Percentiles rank a stretch among this genome's conserved stretches.
Conservation (phyloP, 2,113 vertebrate species). For the Boulengeromyrus knoepffleri region DNA sequence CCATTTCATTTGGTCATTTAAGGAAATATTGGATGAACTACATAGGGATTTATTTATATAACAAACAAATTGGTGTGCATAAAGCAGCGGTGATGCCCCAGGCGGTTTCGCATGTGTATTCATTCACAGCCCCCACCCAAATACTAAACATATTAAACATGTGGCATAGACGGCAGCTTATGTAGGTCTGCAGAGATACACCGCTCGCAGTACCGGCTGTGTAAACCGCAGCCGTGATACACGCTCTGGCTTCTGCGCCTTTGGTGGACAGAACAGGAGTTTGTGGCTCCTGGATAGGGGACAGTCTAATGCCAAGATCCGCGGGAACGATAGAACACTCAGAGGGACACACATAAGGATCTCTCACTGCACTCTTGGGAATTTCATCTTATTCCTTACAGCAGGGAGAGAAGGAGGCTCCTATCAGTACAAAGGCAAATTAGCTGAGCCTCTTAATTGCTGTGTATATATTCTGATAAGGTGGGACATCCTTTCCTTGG, state of each 20-base stretch:
- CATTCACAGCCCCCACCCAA: neutral
- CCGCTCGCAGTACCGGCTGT: neutral
- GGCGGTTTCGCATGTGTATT: neutral
- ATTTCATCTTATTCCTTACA: neutral
- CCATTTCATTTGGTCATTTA: neutral
- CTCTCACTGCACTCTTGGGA: neutral
- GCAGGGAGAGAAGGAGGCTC: neutral
- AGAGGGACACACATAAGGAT: neutral
- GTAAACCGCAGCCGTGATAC: neutral
- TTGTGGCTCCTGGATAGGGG: neutral
- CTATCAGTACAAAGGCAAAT: constrained; percentile 2
- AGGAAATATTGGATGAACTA: neutral
- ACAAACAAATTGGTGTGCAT: neutral
- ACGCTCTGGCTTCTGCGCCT: too few relatives aligned
- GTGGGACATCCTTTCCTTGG: constrained; percentile 10
- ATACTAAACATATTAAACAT: neutral
- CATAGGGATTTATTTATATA: neutral
- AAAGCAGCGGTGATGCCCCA: neutral
- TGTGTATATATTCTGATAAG: constrained; percentile 6
- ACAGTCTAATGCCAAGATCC: neutral
- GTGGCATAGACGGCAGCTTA: neutral
- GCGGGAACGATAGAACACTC: neutral
- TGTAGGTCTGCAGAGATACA: neutral
- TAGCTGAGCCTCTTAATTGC: constrained; percentile 15
- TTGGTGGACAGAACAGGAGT: neutral